Evolutionary conservation across 2,797 vertebrate species (phyloP), one percentile per base, ranked within the genome.

Genomic region (Enteromius thamalakanensis): DNA sequence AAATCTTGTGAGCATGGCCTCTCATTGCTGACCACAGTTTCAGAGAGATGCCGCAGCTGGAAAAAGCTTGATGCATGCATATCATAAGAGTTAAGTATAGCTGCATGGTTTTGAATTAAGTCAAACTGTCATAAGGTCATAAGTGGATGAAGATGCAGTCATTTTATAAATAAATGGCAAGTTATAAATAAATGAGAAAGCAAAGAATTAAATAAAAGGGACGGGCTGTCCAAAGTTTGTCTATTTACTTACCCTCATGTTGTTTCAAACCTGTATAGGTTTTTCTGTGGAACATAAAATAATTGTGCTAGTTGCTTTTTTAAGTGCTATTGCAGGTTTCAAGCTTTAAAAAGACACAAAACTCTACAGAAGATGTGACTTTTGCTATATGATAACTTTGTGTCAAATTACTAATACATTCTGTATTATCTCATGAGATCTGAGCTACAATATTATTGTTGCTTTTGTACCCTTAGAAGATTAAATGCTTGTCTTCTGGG

Each of bases 1-100:
- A 89, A 84, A 83, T 72, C 15, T 17, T 42, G 6, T 76, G 49
- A 77, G 65, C 58, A 47, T 60, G 23, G 40, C 26, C 7, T 82
- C 7, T 74, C 23, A 67, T 51, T 53, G n/a, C 47, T 34, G 72
- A 76, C 47, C 37, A 72, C 17, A 32, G 34, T 69, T 82, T 74
- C 3, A 47, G 17, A 72, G 26, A 15, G 37, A 62, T n/a, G 2
- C 26, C 5, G 9, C 29, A 23, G 53, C 8, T 69, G 62, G 21
- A 53, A 82, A 76, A 68, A 55, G 17, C 19, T 68, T 45, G 23
- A 68, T 4, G 5, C 53, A 37, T 5, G 3, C 42, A 45, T 77
- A 12, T 64, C 19, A 23, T 68, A 15, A 10, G 19, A 60, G 47
- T 10, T 14, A 62, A 81, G 42, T 6, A 74, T 55, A 45, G 55